phyloP scores from a whole-genome alignment of 2,888 invertebrate genomes.

The Orchestes rusci region DNA sequence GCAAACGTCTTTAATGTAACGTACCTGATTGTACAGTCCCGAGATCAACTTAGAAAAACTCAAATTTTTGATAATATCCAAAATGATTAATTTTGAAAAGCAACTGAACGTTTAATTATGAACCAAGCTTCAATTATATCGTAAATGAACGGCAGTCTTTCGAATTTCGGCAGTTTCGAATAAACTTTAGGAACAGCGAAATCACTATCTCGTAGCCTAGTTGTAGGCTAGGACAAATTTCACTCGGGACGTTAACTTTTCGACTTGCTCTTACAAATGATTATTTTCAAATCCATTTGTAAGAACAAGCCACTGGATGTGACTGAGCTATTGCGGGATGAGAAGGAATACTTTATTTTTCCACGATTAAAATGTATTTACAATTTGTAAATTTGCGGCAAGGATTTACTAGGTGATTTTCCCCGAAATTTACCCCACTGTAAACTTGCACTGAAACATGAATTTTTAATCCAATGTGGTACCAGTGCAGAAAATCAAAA shows the following conservation, averaged over 20 bases:
- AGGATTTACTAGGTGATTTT: constrained; percentile 15
- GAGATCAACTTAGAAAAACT: constrained; percentile 34
- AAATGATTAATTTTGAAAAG: constrained; percentile 43
- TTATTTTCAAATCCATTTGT: too few relatives aligned
- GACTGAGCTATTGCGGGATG: constrained; percentile 39
- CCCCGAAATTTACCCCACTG: constrained; percentile 30
- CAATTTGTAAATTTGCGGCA: constrained; percentile 19
- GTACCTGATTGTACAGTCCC: constrained; percentile 37
- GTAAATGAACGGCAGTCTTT: constrained; percentile 45
- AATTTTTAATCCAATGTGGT: constrained; percentile 9
- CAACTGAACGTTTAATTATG: constrained; percentile 32
- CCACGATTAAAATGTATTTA: constrained; percentile 16
- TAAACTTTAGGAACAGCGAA: constrained; percentile 44
- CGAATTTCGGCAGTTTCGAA: constrained; percentile 45
- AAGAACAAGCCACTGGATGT: too few relatives aligned
- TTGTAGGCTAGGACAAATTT: constrained; percentile 38
- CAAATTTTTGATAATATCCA: constrained; percentile 34
- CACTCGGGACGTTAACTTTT: too few relatives aligned
- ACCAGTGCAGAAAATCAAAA: constrained; percentile 26
- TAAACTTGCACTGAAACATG: constrained; percentile 34
- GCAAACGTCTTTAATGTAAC: constrained; percentile 38
- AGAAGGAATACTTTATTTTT: constrained; percentile 40
- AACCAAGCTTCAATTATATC: constrained; percentile 34
- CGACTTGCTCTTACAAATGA: constrained; percentile 20
- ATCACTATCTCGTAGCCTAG: constrained; percentile 41